Conservation (phyloP, 2,113 vertebrate genomes). For the Pholis gunnellus region DNA sequence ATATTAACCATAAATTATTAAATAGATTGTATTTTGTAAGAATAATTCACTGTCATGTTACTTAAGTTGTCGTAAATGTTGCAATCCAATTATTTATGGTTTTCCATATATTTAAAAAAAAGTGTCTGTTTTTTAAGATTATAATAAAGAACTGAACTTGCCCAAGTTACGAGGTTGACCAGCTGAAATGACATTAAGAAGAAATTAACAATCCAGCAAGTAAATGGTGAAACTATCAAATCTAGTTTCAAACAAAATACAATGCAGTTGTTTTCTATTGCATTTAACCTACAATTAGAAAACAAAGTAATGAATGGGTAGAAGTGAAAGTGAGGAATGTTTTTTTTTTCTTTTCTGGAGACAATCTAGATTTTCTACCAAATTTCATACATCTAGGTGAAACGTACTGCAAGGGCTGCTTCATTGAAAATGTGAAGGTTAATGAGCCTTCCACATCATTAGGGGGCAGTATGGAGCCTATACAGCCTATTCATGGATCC, state of each 20-base stretch:
- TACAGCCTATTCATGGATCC: too few species aligned
- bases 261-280: not conserved
- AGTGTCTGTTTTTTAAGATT: not conserved
- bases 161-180: slow-evolving; percentile 37
- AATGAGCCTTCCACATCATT: too few species aligned
- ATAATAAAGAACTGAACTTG: slow-evolving; percentile 36
- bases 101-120: not conserved
- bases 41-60: not conserved
- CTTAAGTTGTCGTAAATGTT: not conserved
- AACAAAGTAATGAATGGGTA: not conserved
- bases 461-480: too few species aligned
- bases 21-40: not conserved
- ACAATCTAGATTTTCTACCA: not conserved
- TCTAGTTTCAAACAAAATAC: not conserved
- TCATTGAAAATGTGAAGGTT: too few species aligned
- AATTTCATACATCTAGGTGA: too few species aligned
- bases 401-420: too few species aligned
- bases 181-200: slow-evolving; percentile 45
- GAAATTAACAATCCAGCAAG: not conserved
- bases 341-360: not conserved
- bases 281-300: not conserved
- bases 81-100: not conserved
- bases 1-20: too few species aligned
- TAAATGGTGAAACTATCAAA: not conserved
- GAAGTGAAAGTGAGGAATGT: not conserved